These are phyloP conservation scores for Ceramica pisi DNA, from an alignment of 2,888 invertebrate genomes.

Conservation along the genomic window DNA sequence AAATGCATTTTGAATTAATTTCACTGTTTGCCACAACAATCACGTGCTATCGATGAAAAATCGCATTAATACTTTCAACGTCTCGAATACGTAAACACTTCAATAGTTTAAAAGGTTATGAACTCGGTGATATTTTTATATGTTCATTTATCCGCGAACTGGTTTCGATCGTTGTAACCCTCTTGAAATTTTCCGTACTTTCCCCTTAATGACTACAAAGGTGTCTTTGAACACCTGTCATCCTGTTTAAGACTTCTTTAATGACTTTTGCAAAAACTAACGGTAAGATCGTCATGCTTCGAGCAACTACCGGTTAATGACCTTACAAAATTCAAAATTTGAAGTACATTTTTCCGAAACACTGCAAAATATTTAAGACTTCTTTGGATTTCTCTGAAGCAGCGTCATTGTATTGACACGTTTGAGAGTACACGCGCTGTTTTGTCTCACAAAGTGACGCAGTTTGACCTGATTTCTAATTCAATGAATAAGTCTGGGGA, in stretches of 20 bases:
- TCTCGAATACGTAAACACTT: constrained; percentile 51
- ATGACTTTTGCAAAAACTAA: constrained; percentile 61
- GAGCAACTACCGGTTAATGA: constrained; percentile 45
- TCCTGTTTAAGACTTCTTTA: constrained; percentile 68
- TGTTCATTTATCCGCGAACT: constrained; percentile 50
- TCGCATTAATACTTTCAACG: constrained; percentile 44
- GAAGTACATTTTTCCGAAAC: constrained; percentile 10
- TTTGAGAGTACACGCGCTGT: constrained; percentile 16
- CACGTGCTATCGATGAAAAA: constrained; percentile 51
- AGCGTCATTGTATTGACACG: constrained; percentile 17
- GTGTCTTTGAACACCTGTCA: constrained; percentile 71
- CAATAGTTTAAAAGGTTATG: constrained; percentile 54
- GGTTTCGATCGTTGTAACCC: constrained; percentile 47
- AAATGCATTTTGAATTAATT: constrained; percentile 39
- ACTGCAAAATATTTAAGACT: constrained; percentile 6
- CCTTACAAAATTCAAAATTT: constrained; percentile 27
- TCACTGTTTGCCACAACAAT: constrained; percentile 45
- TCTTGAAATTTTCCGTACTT: constrained; percentile 54
- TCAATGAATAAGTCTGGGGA: constrained; percentile 19
- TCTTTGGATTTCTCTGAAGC: constrained; percentile 17
- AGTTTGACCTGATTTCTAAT: constrained; percentile 45
- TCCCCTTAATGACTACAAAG: constrained; percentile 66
- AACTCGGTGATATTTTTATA: constrained; percentile 57
- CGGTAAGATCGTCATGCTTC: constrained; percentile 34
- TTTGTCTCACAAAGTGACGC: constrained; percentile 23